Evolutionary conservation across 1,140 invertebrate genomes (phyloP), one percentile per base, ranked within the genome.

Genomic region (Drosophila busckii): DNA sequence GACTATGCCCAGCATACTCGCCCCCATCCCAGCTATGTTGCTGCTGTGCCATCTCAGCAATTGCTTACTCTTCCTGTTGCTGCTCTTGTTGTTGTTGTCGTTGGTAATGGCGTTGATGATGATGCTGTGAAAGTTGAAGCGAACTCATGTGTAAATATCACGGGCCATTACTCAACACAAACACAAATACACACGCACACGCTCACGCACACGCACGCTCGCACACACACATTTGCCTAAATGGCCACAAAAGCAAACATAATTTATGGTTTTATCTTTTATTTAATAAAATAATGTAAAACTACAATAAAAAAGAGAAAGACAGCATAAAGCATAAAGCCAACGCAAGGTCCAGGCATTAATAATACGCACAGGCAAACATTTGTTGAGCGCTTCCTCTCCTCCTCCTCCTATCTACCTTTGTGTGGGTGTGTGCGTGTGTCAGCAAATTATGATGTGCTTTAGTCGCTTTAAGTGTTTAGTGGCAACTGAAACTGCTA

Each of bases 241-340:
- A 71, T 41, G 63, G 52, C 68, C 68, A 55, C 56, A 55, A 62
- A 37, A 58, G 73, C 54, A 58, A 73, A 75, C 64, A 75, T 70
- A 82, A 82, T 82, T 82, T 82, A 82, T 82, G 75, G 60, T 60
- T 82, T 82, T 82, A 70, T 82, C 70, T 83, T n/a, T 68, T 63
- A 67, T 75, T 70, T 83, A 82, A 75, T 82, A 82, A 75, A 70
- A 67, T 75, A 66, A 75, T 75, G 64, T 67, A 73, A 73, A 69
- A 71, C 73, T 55, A 58, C 53, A 66, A 59, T 61, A 52, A 58
- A 31, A 67, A 62, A 34, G n/a, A n/a, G n/a, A n/a, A n/a, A n/a
- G n/a, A n/a, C n/a, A n/a, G n/a, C 41, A 41, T 38, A 29, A 53
- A 65, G 40, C 48, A 71, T 61, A 66, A 66, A 64, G 20, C 48